Evolutionary conservation across 2,113 vertebrate genomes (phyloP).

Genomic region (Otis tarda): DNA sequence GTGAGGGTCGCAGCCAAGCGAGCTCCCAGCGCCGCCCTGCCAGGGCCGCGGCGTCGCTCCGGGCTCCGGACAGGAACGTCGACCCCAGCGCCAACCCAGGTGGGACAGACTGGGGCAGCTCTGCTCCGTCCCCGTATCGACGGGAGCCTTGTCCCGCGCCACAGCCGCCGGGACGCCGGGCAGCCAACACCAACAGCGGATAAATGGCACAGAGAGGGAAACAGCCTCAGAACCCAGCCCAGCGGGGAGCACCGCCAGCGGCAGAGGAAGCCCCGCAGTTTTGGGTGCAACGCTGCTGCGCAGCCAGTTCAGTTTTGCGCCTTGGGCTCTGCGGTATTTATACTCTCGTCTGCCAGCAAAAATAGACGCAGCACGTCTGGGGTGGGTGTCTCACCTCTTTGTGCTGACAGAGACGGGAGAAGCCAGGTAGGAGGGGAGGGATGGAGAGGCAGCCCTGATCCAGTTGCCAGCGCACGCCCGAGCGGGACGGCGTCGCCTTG

Average conservation of each 20-base stretch:
- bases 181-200: background rate
- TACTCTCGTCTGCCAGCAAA: background rate
- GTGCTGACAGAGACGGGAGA: background rate
- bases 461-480: rapidly evolving
- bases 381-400: background rate
- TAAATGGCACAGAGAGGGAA: rapidly evolving
- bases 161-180: rapidly evolving
- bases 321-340: background rate
- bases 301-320: background rate
- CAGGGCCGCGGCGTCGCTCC: rapidly evolving
- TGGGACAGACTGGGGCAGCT: background rate
- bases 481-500: background rate
- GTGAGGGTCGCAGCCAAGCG: background rate
- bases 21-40: background rate
- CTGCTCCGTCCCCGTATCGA: background rate
- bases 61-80: rapidly evolving
- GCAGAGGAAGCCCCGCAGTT: background rate
- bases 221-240: background rate
- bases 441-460: background rate
- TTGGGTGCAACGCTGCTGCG: background rate
- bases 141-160: background rate
- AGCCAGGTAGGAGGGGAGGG: background rate
- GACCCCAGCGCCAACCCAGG: rapidly evolving
- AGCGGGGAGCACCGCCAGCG: rapidly evolving
- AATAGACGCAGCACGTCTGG: background rate